These are phyloP conservation scores for Dione juno DNA, from an alignment of 2,888 invertebrate species.

Conservation along the genomic window DNA sequence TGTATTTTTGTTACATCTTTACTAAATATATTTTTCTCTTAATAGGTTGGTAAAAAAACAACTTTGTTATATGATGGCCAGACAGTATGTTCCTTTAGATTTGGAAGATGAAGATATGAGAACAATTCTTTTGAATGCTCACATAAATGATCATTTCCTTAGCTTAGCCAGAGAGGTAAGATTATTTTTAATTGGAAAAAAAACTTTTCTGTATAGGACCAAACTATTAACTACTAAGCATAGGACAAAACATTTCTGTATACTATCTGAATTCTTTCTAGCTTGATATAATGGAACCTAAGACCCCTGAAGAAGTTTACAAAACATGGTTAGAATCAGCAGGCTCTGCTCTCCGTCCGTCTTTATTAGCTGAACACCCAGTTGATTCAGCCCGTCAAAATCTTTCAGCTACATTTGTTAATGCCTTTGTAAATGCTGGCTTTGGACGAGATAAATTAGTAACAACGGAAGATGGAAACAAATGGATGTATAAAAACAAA, in stretches of 20 bases:
- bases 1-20: neutral
- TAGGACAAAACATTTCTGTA: too few relatives aligned
- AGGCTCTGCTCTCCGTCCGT: conserved; percentile 85
- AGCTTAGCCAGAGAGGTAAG: conserved; percentile 94
- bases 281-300: conserved; percentile 99
- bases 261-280: conserved; percentile 57
- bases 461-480: conserved; percentile 91
- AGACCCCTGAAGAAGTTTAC: conserved; percentile 99
- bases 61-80: conserved; percentile 96
- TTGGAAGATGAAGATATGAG: conserved; percentile 91
- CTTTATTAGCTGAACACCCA: conserved; percentile 88
- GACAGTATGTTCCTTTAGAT: conserved; percentile 96
- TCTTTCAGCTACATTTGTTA: conserved; percentile 98
- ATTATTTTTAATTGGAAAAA: conserved; percentile 14
- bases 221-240: too few relatives aligned
- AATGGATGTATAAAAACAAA: conserved; percentile 98
- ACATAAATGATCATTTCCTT: conserved; percentile 96
- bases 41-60: conserved; percentile 93
- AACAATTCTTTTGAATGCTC: conserved; percentile 96
- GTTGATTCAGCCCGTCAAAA: conserved; percentile 98
- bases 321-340: conserved; percentile 98
- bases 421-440: conserved; percentile 99
- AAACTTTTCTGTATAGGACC: neutral
- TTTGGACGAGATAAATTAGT: conserved; percentile 98
- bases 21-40: conserved; percentile 44